A percentile compares a stretch with the other conserved stretches of the same genome.
These are phyloP conservation scores for Andrena trimmerana DNA, from an alignment of 2,888 invertebrate species.

Conservation along the genomic window DNA sequence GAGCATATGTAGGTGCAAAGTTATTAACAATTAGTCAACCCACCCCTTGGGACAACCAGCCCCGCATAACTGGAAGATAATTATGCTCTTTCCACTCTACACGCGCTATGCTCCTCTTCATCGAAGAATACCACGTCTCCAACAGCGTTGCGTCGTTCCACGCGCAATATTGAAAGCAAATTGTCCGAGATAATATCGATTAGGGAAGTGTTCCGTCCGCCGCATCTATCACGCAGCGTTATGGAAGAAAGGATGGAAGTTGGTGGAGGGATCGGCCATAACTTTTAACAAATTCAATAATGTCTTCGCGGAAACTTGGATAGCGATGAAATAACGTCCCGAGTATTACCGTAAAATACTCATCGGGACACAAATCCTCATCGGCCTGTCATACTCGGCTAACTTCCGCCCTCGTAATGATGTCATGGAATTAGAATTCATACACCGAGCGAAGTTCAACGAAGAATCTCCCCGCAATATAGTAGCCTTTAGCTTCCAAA, in stretches of 20 bases:
- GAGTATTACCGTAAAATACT: constrained; percentile 57
- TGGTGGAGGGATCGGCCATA: constrained; percentile 43
- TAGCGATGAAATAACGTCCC: constrained; percentile 57
- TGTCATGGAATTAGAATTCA: constrained; percentile 37
- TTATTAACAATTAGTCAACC: too few relatives aligned
- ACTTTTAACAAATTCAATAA: constrained; percentile 71
- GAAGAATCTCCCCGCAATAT: constrained; percentile 9
- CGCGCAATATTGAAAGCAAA: constrained; percentile 22
- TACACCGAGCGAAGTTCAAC: background rate
- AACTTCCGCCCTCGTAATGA: constrained; percentile 12
- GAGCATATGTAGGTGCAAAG: too few relatives aligned
- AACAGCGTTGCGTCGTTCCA: background rate
- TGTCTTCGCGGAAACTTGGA: constrained; percentile 50
- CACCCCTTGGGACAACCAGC: too few relatives aligned
- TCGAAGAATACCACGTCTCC: background rate
- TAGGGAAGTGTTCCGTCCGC: constrained; percentile 12
- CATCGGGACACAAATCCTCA: constrained; percentile 33
- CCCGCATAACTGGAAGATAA: background rate
- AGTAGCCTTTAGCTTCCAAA: background rate
- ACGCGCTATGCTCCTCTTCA: background rate
- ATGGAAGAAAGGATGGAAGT: constrained; percentile 5
- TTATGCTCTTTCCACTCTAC: background rate
- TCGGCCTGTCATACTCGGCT: constrained; percentile 2
- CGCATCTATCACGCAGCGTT: constrained; percentile 43
- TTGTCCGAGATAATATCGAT: constrained; percentile 38